Evolutionary conservation across 30 jellyfish, hydroid and myxozoan species (phyloP), one percentile per base, ranked within the genome.

Genomic region (Phacellophora camtschatica): DNA sequence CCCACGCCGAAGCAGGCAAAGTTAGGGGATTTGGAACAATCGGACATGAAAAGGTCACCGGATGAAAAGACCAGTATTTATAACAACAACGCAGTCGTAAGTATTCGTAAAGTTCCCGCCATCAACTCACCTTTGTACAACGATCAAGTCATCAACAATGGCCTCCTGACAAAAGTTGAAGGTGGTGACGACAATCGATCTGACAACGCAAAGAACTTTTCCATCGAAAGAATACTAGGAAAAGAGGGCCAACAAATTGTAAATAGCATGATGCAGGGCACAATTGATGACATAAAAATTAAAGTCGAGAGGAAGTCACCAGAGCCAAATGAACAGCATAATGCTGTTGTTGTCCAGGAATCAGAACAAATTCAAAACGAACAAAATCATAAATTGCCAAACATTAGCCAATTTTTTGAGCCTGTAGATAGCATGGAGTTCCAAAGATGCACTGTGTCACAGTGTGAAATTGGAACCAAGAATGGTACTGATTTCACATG

Each of bases 331-430:
- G 43, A 43, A n/a, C 35, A 71, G n/a, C 43, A 65, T n/a, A 67
- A 65, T 10, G 22, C 54, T 5, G 59, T 53, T 0, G 64, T 19
- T n/a, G 64, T 36, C 18, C 18, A 30, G 22, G 86, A 61, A 12
- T 33, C 16, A 20, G 81, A 66, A 7, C 66, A 46, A 34, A 56
- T 33, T 19, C 66, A 29, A 16, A 59, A 18, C 8, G 92, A 66
- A 28, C 50, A 75, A 66, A 61, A 59, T 4, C 42, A 54, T 12
- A 76, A 76, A 30, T 49, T 87, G 46, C 96, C 96, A 62, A 87
- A 87, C 46, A 87, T 87, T 48, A 87, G 96, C 56, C 96, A 75
- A 50, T 87, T 87, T 77, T 87, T 87, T 39, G 90, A 87, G 82
- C 96, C 96, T 19, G 87, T 87, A 9, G 96, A 87, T 34, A 67